Evolutionary conservation across 1,140 invertebrate genomes (phyloP), one percentile per base, ranked within the genome.

Genomic region (Drosophila pseudoobscura): DNA sequence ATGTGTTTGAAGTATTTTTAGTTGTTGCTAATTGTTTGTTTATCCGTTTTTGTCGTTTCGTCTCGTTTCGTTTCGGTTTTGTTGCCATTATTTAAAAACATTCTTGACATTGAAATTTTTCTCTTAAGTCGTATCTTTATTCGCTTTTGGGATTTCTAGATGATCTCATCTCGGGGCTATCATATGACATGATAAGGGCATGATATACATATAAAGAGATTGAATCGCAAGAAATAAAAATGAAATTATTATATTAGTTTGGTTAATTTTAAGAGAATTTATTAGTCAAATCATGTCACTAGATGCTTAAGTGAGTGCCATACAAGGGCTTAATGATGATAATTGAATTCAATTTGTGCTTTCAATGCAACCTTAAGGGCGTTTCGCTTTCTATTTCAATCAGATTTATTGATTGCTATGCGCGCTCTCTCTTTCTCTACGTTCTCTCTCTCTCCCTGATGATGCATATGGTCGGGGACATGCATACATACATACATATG

Each of bases 1-100:
- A 5, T 26, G 24, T 26, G 24, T 26, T 26, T 26, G 24, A 39
- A 13, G 11, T 39, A 39, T 39, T 75, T 75, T 39, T 60, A 54
- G 58, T 58, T 80, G 78, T 78, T 79, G 80, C 65, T 54, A 84
- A 80, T 84, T 79, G 54, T 52, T 43, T 41, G 39, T 71, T 26
- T 31, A 6, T 46, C 74, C 56, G 35, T 47, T 66, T 55, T 73
- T 65, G 41, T 62, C 62, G 78, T 54, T 55, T 55, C 43, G 24
- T 26, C 6, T 26, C 29, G 29, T 29, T 69, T 58, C 63, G 56
- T 29, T 69, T 58, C 63, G 56, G 53, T 58, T 58, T 57, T 69
- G 73, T 61, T 39, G 35, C 3, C 13, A 15, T 43, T 72, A 64
- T 80, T 80, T 80, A 60, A 55, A 59, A 55, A 31, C 24, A 72